These are phyloP conservation scores for Sebastes steindachneri DNA, from an alignment of 2,797 vertebrate species.

Conservation along the genomic window DNA sequence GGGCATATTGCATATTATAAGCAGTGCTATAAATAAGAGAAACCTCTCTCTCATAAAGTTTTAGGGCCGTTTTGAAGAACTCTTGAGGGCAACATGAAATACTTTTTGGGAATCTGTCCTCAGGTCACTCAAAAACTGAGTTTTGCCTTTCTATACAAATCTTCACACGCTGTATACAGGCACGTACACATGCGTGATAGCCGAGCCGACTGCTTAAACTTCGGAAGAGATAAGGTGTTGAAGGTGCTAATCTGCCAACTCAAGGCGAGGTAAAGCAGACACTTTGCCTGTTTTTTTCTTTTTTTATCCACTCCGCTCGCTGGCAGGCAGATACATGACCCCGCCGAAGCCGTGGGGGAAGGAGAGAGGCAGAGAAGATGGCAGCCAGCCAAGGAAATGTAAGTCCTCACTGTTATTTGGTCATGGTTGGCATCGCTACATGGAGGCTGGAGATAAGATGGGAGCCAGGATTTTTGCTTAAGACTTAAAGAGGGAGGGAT, in stretches of 20 bases:
- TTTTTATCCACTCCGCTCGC: conserved; percentile 15
- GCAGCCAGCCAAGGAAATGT: conserved; percentile 65
- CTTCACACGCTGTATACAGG: conserved; percentile 1
- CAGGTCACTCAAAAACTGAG: conserved; percentile 7
- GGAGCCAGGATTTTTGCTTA: conserved; percentile 66
- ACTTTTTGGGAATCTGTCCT: conserved; percentile 4
- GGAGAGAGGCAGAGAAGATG: conserved; percentile 37
- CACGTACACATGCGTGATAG: conserved; percentile 3
- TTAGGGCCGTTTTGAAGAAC: conserved; percentile 1
- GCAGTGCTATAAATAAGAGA: neutral
- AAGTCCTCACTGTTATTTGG: conserved; percentile 66
- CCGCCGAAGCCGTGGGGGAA: conserved; percentile 29
- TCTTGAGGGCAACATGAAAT: neutral
- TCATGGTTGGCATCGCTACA: conserved; percentile 67
- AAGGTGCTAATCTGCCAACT: conserved; percentile 58
- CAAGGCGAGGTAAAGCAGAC: conserved; percentile 47
- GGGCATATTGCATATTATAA: neutral
- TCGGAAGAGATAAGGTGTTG: conserved; percentile 49
- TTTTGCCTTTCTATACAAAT: conserved; percentile 4
- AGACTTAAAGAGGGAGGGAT: conserved; percentile 50
- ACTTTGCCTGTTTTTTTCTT: conserved; percentile 13
- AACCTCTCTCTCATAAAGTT: neutral
- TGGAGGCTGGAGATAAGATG: conserved; percentile 78
- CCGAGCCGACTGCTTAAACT: conserved; percentile 32
- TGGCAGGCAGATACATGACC: conserved; percentile 62